Conservation (phyloP, 2,113 vertebrate species). For the Tinamus guttatus region DNA sequence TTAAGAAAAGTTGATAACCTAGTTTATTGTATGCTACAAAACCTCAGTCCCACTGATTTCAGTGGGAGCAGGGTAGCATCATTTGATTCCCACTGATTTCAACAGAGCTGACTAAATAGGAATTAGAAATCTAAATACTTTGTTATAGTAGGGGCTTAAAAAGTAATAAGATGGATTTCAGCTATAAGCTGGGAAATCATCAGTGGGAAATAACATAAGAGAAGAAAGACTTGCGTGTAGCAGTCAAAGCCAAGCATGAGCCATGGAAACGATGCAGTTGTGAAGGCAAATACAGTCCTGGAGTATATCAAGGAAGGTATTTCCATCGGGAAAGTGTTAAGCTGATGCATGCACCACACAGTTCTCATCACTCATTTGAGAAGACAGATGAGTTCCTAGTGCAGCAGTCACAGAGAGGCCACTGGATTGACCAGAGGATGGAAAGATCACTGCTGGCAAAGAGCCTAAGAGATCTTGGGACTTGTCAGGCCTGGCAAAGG, state of each 20-base stretch:
- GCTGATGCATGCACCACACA: neutral
- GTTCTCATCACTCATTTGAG: neutral
- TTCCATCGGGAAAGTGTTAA: neutral
- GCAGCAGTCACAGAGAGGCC: neutral
- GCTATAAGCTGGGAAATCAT: constrained; percentile 8
- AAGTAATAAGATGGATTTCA: constrained; percentile 34
- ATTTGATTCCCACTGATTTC: constrained; percentile 26
- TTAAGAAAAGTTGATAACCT: neutral
- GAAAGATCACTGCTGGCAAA: neutral
- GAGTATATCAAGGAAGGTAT: neutral
- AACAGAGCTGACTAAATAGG: neutral
- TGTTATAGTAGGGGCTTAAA: constrained; percentile 1
- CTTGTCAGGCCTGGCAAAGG: neutral
- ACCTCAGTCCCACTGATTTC: neutral
- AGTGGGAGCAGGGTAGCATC: neutral
- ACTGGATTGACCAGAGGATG: neutral
- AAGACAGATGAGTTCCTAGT: neutral
- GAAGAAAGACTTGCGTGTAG: neutral
- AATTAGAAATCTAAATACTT: constrained; percentile 46
- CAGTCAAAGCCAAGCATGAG: neutral
- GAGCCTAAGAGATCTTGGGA: neutral
- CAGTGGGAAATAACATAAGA: neutral
- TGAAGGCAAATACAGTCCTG: neutral
- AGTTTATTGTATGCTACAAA: neutral
- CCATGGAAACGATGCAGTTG: neutral